Evolutionary conservation across 2,113 vertebrate genomes (phyloP).

Genomic region (Sprattus sprattus): DNA sequence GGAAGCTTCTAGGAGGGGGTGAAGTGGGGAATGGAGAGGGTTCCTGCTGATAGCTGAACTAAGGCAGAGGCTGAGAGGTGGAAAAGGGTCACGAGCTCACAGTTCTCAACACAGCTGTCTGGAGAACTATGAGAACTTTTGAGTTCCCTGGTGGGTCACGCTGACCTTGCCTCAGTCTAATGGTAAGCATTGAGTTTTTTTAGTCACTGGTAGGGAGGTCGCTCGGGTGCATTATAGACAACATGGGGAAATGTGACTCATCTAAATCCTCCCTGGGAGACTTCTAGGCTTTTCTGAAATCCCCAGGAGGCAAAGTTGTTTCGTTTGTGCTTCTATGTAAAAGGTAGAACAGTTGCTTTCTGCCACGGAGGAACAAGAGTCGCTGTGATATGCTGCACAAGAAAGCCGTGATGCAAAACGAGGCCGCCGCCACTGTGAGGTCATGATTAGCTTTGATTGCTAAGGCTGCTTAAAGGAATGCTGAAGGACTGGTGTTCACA

Average conservation of each 20-base stretch:
- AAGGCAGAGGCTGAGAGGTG: not conserved
- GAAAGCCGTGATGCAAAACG: not conserved
- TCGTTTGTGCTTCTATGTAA: not conserved
- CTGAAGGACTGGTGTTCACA: conserved; percentile 14
- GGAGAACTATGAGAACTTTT: not conserved
- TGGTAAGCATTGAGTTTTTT: not conserved
- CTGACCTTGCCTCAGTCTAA: not conserved
- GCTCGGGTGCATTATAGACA: not conserved
- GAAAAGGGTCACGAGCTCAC: not conserved
- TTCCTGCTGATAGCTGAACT: conserved; percentile 8
- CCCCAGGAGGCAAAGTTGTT: not conserved
- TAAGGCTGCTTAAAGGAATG: not conserved
- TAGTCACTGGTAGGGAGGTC: not conserved
- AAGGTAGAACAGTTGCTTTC: not conserved
- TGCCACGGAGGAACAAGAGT: too few species aligned
- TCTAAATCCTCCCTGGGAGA: not conserved
- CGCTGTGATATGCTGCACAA: not conserved
- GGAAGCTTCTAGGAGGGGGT: not conserved
- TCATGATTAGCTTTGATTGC: not conserved
- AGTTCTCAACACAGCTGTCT: not conserved
- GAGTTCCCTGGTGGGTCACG: not conserved
- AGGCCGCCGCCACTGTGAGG: not conserved
- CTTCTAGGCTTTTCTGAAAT: not conserved
- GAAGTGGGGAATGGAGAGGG: not conserved
- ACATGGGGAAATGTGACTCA: not conserved